A percentile compares a stretch with the other conserved stretches of the same genome.
Conservation (phyloP, 2,797 vertebrate species). For the Poecile montanus region DNA sequence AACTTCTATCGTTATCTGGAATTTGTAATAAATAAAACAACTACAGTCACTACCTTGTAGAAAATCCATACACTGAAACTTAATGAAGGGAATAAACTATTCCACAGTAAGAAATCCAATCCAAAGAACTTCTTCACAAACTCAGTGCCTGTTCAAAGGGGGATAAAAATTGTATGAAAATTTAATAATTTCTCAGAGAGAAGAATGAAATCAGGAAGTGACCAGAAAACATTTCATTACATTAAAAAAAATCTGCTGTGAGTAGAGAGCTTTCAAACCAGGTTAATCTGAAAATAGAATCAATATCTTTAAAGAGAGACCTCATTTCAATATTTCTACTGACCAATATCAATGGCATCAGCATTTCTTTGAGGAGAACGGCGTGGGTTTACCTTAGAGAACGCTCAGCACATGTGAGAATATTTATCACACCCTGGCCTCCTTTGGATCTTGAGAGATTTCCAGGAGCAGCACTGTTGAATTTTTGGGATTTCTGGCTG, state of each 20-base stretch:
- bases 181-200: neutral
- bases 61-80: neutral
- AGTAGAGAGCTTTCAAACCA: neutral
- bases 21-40: neutral
- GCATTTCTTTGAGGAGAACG: neutral
- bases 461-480: no score
- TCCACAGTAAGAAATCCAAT: neutral
- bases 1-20: neutral
- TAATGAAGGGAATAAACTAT: neutral
- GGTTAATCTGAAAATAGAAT: neutral
- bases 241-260: neutral
- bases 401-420: rapidly evolving
- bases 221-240: neutral
- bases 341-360: neutral
- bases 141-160: neutral
- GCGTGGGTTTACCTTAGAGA: neutral
- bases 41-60: neutral
- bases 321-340: neutral
- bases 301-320: neutral
- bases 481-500: neutral
- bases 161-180: neutral
- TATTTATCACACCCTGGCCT: rapidly evolving
- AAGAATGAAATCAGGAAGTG: neutral
- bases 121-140: neutral
- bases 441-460: neutral